Evolutionary conservation across 2,888 invertebrate genomes (phyloP).

Genomic region (Acleris emargana): DNA sequence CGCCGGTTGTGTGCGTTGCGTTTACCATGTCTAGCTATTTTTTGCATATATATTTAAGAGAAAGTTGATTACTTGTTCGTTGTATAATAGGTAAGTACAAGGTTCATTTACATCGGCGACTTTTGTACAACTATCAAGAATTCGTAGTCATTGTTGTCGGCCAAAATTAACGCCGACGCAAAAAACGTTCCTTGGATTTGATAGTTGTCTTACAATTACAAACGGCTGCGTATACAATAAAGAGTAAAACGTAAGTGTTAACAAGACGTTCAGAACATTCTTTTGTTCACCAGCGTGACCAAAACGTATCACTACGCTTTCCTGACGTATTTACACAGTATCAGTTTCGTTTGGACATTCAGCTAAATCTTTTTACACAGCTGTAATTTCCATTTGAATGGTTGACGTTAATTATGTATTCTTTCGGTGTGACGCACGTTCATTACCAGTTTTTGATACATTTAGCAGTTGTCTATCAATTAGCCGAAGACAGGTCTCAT

Average conservation of each 20-base stretch:
- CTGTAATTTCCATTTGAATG: conserved; percentile 48
- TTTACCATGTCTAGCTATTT: too few relatives aligned
- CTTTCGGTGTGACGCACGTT: conserved; percentile 45
- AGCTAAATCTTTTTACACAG: conserved; percentile 37
- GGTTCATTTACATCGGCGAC: too few relatives aligned
- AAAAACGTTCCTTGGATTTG: too few relatives aligned
- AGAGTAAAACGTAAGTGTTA: not conserved
- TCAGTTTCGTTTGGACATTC: conserved; percentile 27
- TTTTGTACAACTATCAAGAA: too few relatives aligned
- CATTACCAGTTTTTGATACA: conserved; percentile 38
- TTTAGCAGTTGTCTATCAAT: conserved; percentile 11
- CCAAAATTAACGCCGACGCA: too few relatives aligned
- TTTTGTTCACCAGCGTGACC: conserved; percentile 5
- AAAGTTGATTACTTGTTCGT: too few relatives aligned
- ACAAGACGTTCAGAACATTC: conserved; percentile 1
- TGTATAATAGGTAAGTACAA: too few relatives aligned
- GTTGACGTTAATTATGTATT: conserved; percentile 48
- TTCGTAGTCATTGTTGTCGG: too few relatives aligned
- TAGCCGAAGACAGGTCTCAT: not conserved
- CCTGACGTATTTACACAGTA: conserved; percentile 24
- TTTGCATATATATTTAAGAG: too few relatives aligned
- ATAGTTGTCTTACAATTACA: too few relatives aligned
- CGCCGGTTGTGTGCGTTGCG: not conserved
- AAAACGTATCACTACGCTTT: conserved; percentile 12
- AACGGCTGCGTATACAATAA: not conserved